Base-by-base conservation (phyloP, 1,140 invertebrate genomes). In the Drosophila oshimai region DNA sequence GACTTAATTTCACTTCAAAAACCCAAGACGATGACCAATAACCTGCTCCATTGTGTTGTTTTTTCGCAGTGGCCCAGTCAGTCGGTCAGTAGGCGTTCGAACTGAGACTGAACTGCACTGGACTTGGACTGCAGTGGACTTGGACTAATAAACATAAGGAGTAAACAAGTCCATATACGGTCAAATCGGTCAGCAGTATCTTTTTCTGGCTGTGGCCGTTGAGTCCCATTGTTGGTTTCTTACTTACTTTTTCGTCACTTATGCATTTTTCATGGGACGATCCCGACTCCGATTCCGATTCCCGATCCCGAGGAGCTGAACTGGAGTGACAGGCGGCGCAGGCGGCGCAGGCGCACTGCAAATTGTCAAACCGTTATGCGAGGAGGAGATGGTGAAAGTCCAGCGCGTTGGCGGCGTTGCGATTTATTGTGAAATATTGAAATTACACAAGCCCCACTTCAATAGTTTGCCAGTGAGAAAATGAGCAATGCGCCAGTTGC, bases 401-500 rank as follows among this genome's bases (percentile, higher is more conserved):
- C 39, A 22, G 36, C 41, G 79, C 79, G 61, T 83, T 74, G 54
- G 79, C 78, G 74, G 74, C 61, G 70, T 72, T 68, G 60, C 64
- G 74, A 84, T 80, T 84, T 84, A 80, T 84, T 84, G 80, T 86
- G 81, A 84, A 84, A 86, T 84, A 84, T 84, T 84, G 77, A 84
- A 84, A 84, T 84, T 86, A 87, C 53, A 76, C 76, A 86, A 80
- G 71, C 42, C 29, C 17, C 44, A 10, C 22, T 5, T 4, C n/a
- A 10, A 36, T 17, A 51, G 47, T 12, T 51, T 3, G 37, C 50
- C 53, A 61, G 80, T 62, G 79, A 71, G 70, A 83, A 83, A 83
- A 83, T 81, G 78, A 81, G 74, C 73, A 73, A 73, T 74, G 55
- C 77, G 39, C 46, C 70, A 70, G 67, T 54, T 78, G 39, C 47